phyloP scores from a whole-genome alignment of 2,797 vertebrate genomes.

The Glossophaga mutica region DNA sequence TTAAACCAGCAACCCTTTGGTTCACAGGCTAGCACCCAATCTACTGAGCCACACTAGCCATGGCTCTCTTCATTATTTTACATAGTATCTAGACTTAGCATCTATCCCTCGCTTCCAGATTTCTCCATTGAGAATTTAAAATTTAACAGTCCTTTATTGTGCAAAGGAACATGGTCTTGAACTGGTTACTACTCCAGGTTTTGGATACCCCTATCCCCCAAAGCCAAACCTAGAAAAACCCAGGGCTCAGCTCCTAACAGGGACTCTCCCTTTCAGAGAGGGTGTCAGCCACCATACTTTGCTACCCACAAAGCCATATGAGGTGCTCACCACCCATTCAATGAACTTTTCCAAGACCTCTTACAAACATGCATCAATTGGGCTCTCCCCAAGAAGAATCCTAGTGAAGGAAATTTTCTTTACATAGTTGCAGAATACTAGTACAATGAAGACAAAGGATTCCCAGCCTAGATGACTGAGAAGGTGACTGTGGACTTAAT shows the following conservation, averaged over 20 bases:
- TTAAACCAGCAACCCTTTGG: no score
- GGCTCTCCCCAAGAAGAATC: not conserved
- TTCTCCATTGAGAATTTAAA: not conserved
- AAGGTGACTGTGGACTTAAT: not conserved
- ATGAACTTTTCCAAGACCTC: not conserved
- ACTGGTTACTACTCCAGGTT: not conserved
- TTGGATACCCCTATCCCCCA: not conserved
- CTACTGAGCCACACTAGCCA: no score
- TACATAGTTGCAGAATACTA: not conserved
- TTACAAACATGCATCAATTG: not conserved
- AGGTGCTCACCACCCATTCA: not conserved
- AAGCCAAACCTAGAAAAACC: not conserved
- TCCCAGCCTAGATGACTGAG: not conserved
- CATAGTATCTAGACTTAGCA: not conserved
- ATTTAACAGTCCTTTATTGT: not conserved
- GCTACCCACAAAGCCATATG: not conserved
- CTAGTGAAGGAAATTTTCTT: not conserved
- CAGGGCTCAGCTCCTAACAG: not conserved
- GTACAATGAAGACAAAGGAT: not conserved
- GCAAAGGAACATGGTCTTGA: not conserved
- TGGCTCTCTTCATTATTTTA: not conserved
- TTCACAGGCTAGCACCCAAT: no score
- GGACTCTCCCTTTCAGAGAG: not conserved
- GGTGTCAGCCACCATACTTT: not conserved
- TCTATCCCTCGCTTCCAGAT: not conserved